Evolutionary conservation across 2,888 invertebrate genomes (phyloP).

Genomic region (Leistus spinibarbis): DNA sequence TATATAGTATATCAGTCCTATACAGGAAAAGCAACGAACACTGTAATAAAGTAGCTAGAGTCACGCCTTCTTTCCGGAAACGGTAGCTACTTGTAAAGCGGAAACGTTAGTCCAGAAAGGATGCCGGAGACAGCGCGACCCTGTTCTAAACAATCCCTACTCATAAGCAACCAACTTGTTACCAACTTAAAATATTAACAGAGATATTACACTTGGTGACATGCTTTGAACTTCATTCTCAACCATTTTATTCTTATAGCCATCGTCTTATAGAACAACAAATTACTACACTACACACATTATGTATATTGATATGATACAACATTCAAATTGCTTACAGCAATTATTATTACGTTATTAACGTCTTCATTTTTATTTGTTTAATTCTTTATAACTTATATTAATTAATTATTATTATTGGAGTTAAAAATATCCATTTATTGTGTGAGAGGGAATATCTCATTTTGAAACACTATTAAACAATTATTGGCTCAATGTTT

Average conservation of each 20-base stretch:
- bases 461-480: too few relatives aligned
- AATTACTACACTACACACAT: not conserved
- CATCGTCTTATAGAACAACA: not conserved
- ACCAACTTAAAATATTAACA: conserved; percentile 18
- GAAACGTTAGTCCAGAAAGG: conserved; percentile 28
- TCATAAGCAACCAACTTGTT: conserved; percentile 16
- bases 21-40: conserved; percentile 14
- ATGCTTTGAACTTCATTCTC: not conserved
- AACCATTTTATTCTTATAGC: not conserved
- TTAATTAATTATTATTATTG: not conserved
- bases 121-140: conserved; percentile 32
- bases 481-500: too few relatives aligned
- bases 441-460: too few relatives aligned
- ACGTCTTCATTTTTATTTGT: not conserved
- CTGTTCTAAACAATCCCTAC: conserved; percentile 29
- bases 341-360: too few relatives aligned
- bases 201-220: not conserved
- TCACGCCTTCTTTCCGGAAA: conserved; percentile 33
- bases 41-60: conserved; percentile 31
- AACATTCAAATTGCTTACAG: not conserved
- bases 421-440: too few relatives aligned
- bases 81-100: conserved; percentile 30
- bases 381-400: not conserved
- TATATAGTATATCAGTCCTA: conserved; percentile 2
- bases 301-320: not conserved